A percentile compares a stretch with the other conserved stretches of the same genome.
phyloP scores from a whole-genome alignment of 2,113 vertebrate species.

The Lepisosteus oculatus region DNA sequence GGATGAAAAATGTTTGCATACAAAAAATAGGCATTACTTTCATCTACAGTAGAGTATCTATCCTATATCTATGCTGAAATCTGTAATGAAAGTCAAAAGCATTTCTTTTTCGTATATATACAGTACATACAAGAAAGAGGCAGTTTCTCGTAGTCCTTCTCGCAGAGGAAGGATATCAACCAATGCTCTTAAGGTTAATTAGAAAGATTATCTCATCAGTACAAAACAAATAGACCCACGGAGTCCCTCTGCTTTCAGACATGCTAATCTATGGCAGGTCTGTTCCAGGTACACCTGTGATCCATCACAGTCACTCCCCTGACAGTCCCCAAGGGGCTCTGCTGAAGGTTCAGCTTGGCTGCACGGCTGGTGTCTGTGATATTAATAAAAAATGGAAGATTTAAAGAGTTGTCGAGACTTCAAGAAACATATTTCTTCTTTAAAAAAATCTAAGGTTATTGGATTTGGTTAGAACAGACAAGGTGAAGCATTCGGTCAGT shows the following conservation, averaged over 20 bases:
- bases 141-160: constrained; percentile 24
- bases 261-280: constrained; percentile 73
- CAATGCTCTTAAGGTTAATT: constrained; percentile 86
- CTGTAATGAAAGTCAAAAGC: background rate
- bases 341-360: constrained; percentile 60
- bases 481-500: too few species aligned
- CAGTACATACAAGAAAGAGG: constrained; percentile 26
- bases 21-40: too few species aligned
- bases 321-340: constrained; percentile 59
- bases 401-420: too few species aligned
- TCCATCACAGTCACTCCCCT: constrained; percentile 83
- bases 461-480: too few species aligned
- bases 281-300: constrained; percentile 67
- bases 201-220: constrained; percentile 91
- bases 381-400: constrained; percentile 53
- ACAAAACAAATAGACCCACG: constrained; percentile 55
- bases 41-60: too few species aligned
- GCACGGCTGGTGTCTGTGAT: constrained; percentile 47
- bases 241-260: constrained; percentile 63
- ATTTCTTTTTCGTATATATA: constrained; percentile 32
- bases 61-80: background rate
- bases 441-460: too few species aligned
- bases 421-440: too few species aligned
- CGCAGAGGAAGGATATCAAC: constrained; percentile 42
- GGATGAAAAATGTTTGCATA: too few species aligned